phyloP scores from a whole-genome alignment of 1,140 invertebrate species.

The Ostrea edulis region DNA sequence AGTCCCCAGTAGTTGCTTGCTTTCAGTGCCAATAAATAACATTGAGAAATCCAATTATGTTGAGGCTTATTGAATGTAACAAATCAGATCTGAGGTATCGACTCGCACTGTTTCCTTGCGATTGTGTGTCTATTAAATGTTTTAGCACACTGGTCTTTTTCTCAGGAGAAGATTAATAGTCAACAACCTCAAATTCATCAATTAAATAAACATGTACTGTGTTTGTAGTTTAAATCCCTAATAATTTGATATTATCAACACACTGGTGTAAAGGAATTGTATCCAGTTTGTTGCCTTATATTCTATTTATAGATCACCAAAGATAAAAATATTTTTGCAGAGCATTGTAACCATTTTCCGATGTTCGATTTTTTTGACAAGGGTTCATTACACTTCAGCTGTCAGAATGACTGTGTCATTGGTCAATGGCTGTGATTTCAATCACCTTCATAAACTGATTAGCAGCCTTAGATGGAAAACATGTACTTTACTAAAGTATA shows the following conservation, averaged over 20 bases:
- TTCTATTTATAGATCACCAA: neutral
- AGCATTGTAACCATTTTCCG: neutral
- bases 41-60: neutral
- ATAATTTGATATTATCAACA: neutral
- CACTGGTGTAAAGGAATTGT: neutral
- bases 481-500: neutral
- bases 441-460: constrained; percentile 2
- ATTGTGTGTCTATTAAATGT: neutral
- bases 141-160: neutral
- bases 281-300: neutral
- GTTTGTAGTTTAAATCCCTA: neutral
- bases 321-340: neutral
- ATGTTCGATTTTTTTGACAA: neutral
- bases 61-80: neutral
- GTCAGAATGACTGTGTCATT: neutral
- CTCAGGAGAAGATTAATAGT: neutral
- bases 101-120: neutral
- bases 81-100: neutral
- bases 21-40: neutral
- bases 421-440: neutral
- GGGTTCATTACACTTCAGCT: neutral
- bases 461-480: neutral
- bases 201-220: neutral
- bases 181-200: neutral
- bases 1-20: neutral